Base-by-base conservation (phyloP, 2,113 vertebrate genomes). In the Indri indri region DNA sequence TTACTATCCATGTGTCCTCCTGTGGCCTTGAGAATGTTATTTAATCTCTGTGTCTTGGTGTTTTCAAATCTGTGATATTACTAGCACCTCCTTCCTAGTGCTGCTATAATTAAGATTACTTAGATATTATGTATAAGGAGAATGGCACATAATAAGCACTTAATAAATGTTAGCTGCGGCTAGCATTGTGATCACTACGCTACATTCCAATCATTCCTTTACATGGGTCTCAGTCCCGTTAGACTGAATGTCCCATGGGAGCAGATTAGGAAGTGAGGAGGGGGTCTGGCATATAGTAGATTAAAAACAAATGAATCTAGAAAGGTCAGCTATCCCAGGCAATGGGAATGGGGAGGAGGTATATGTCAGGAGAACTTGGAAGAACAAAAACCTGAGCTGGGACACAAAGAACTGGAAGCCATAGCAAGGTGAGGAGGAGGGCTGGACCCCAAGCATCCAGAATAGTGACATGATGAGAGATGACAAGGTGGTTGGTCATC, bases 401-500 rank as follows among this genome's bases (percentile, higher is more conserved):
- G 18, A 32, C 27, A n/a, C 1, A 66, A 52, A 84, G 37, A 52
- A 42, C 7, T 57, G 20, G 18, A 13, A 77, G 23, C 32, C 23
- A 47, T 37, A 37, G 10, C 18, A 13, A 63, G 70, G 30, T 17
- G n/a, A 66, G 25, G 27, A 63, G 17, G 34, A 65, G 12, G 37
- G 37, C 8, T 25, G 42, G 17, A 30, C 4, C 54, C 32, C 3
- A n/a, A 7, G 10, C 2, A 65, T 2, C 18, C 27, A 9, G 18
- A 37, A 61, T 14, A 25, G 47, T 13, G 20, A 74, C 6, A 83
- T 13, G 17, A 11, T 37, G 18, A 1, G 47, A 65, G 22, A 25
- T 6, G 8, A 9, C 5, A 12, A 32, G 20, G 9, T 23, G 10
- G 32, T n/a, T 5, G 10, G n/a, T n/a, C 8, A 30, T 20, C 10